Evolutionary conservation across 1,140 invertebrate genomes (phyloP), one percentile per base, ranked within the genome.

Genomic region (Diorhabda elongata): DNA sequence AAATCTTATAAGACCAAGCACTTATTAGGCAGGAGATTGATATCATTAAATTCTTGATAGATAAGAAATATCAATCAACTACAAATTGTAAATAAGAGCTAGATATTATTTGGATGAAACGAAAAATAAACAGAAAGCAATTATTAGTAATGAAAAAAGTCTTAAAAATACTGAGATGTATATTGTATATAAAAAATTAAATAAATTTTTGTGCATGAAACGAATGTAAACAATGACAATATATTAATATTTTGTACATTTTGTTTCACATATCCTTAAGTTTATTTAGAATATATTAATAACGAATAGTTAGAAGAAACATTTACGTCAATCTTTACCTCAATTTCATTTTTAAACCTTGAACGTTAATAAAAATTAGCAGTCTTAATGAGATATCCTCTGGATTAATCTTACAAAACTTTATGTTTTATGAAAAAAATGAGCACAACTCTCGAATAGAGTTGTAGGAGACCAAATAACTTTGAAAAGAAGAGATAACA

Each of bases 261-360:
- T 60, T 59, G 72, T 73, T 73, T 73, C 72, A 73, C 69, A 73
- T 73, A 73, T 73, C 71, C 57, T 57, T 73, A 63, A 73, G 66
- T 70, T 73, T 70, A 73, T 73, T 73, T 71, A 73, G 69, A 71
- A 73, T 71, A 73, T 73, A 26, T 26, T 26, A 73, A 62, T 65
- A n/a, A 41, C 57, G 68, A 73, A 73, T 69, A 68, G 69, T 69
- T 66, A 73, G 69, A 69, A 68, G 66, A 73, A 69, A 57, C 26
- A 42, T 57, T 44, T 56, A 57, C 42, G 52, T 42, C 45, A 58
- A 26, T 65, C 42, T 61, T 61, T 61, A 42, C 26, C 42, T 61
- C 26, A 61, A 56, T 41, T 57, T 42, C 9, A 57, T 57, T 57
- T 8, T 58, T 11, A 65, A 42, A n/a, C 44, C 44, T 44, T 44